Base-by-base conservation (phyloP, 1,140 invertebrate genomes). In the Cherax quadricarinatus region DNA sequence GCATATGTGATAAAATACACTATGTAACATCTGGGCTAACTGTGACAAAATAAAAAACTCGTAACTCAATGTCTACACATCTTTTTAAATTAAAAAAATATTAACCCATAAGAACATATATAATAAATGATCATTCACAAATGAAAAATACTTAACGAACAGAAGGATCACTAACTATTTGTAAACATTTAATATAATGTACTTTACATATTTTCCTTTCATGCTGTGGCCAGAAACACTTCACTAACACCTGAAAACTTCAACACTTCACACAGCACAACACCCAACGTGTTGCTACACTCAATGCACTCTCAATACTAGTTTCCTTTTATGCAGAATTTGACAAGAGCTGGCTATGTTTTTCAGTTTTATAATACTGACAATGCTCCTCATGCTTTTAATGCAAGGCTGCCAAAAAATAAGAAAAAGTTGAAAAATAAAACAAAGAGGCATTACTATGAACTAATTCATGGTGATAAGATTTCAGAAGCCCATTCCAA, bases 1-100 rank as follows among this genome's bases (percentile, higher is more conserved):
- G 89, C 89, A 90, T 85, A 90, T 86, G 83, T 90, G 83, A 90
- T 90, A 90, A 90, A 90, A 90, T 90, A 90, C 89, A 90, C 81
- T 90, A 90, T 86, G 70, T 90, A 86, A 85, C 81, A 90, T 90
- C 60, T 80, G 84, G 75, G 84, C 66, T 80, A 86, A 86, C 21
- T 80, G 84, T 83, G 57, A 91, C 49, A 86, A 91, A 53, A 60
- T 91, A 86, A 66, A 14, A 53, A 86, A 86, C 53, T 86, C 18
- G 7, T 30, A 84, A 90, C 24, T 75, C 66, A 89, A 51, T 84
- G 81, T 73, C 80, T 90, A 84, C 51, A 83, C 83, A 60, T 78
- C 24, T 14, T 82, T 41, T 21, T 49, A 90, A 85, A 62, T 62
- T 57, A 88, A 80, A 79, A 80, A 62, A 57, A 88, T 41, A 79